phyloP scores from a whole-genome alignment of 2,888 invertebrate species.

The Loripinus fragilis region DNA sequence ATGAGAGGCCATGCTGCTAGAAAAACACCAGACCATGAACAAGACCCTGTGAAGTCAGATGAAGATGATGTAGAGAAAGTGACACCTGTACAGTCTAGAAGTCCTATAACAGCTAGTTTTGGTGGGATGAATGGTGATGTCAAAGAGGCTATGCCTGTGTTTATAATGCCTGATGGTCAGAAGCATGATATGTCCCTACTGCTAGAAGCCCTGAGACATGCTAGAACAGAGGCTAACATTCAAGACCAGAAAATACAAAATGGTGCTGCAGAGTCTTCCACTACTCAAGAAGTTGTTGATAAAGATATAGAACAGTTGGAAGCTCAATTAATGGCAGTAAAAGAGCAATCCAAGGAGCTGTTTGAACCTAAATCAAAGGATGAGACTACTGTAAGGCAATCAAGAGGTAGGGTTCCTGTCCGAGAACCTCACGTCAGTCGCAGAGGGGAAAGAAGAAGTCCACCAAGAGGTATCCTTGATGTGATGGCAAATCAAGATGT shows the following conservation, averaged over 20 bases:
- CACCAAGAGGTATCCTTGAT: slow-evolving; percentile 59
- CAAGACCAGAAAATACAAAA: slow-evolving; percentile 62
- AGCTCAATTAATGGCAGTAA: slow-evolving; percentile 55
- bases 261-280: slow-evolving; percentile 43
- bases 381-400: slow-evolving; percentile 17
- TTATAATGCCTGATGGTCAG: slow-evolving; percentile 66
- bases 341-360: slow-evolving; percentile 59
- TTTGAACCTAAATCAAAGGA: slow-evolving; percentile 43
- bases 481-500: slow-evolving; percentile 57
- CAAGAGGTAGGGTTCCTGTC: slow-evolving; percentile 38
- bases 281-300: slow-evolving; percentile 52
- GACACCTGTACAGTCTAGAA: slow-evolving; percentile 24
- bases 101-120: slow-evolving; percentile 21
- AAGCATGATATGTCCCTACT: slow-evolving; percentile 67
- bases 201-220: slow-evolving; percentile 69
- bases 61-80: slow-evolving; percentile 54
- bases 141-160: slow-evolving; percentile 58
- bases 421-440: slow-evolving; percentile 31
- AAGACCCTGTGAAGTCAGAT: slow-evolving; percentile 59
- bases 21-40: slow-evolving; percentile 34
- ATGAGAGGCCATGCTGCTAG: slow-evolving; percentile 24
- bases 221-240: slow-evolving; percentile 68
- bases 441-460: slow-evolving; percentile 48
- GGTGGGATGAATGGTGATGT: slow-evolving; percentile 46
- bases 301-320: slow-evolving; percentile 56